phyloP scores from a whole-genome alignment of 2,888 invertebrate species.

The Catocala sponsa region DNA sequence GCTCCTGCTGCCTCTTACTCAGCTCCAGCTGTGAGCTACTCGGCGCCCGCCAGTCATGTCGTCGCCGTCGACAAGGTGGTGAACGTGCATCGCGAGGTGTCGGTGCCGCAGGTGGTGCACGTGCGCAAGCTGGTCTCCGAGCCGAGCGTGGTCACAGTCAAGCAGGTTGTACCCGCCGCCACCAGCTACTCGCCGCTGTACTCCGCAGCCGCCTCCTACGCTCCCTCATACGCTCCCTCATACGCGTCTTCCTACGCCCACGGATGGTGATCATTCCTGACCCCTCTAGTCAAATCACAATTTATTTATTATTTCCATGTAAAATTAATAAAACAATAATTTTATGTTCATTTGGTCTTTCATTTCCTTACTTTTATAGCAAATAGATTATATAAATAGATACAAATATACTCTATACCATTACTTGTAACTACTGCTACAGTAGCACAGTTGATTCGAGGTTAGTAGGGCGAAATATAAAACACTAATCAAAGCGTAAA shows the following conservation, averaged over 20 bases:
- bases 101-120: slow-evolving; percentile 3
- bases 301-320: neutral
- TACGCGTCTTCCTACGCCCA: neutral
- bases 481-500: too few relatives aligned
- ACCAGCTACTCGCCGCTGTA: neutral
- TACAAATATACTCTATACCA: too few relatives aligned
- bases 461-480: too few relatives aligned
- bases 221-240: neutral
- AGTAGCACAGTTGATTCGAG: too few relatives aligned
- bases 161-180: neutral
- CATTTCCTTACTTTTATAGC: too few relatives aligned
- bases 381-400: too few relatives aligned
- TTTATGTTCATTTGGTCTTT: too few relatives aligned
- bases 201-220: neutral
- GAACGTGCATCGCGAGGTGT: slow-evolving; percentile 3
- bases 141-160: slow-evolving; percentile 1
- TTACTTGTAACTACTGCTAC: too few relatives aligned
- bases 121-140: slow-evolving; percentile 2
- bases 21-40: neutral
- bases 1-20: neutral
- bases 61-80: slow-evolving; percentile 7
- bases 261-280: slow-evolving; percentile 4
- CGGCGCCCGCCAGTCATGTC: neutral
- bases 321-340: neutral
- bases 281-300: neutral